Evolutionary conservation across 2,113 vertebrate species (phyloP).

Genomic region (Motacilla alba): DNA sequence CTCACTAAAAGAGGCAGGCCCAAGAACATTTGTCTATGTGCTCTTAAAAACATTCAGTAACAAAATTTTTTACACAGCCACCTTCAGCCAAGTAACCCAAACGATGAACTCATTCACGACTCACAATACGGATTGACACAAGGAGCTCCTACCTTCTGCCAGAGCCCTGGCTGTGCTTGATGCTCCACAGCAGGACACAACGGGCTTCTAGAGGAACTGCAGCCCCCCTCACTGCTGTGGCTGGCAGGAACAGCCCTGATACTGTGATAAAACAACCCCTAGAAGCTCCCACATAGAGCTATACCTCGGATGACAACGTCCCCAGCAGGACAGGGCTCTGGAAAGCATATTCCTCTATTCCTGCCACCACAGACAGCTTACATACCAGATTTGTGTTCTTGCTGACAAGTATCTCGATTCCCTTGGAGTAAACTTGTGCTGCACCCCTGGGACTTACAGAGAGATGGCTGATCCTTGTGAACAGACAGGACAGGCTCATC

Average conservation of each 20-base stretch:
- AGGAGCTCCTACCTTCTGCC: neutral
- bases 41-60: neutral
- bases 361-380: neutral
- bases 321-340: neutral
- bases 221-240: neutral
- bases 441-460: neutral
- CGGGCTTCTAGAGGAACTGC: neutral
- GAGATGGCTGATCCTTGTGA: neutral
- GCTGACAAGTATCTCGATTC: neutral
- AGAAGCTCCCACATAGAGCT: neutral
- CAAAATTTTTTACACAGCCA: neutral
- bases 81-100: neutral
- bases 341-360: neutral
- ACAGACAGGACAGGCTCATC: neutral
- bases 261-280: neutral
- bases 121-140: fast-evolving
- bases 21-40: neutral
- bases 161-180: neutral
- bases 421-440: neutral
- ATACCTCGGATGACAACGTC: neutral
- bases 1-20: neutral
- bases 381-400: fast-evolving
- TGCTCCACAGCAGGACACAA: neutral
- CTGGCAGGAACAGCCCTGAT: neutral
- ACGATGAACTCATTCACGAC: fast-evolving